Evolutionary conservation across 2,113 vertebrate species (phyloP).

Genomic region (Rhinopomastus cyanomelas): DNA sequence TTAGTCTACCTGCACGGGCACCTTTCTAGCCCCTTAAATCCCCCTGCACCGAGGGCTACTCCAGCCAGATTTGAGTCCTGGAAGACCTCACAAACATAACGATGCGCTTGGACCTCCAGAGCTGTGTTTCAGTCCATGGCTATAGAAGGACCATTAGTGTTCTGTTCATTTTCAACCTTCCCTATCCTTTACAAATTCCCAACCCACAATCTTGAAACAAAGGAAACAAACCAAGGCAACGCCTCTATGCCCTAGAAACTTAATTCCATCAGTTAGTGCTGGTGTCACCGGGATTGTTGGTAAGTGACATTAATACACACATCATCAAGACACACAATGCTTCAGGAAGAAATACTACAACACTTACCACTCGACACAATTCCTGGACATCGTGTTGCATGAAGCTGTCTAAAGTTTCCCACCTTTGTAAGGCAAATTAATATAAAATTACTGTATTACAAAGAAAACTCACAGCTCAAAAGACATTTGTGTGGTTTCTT

Average conservation of each 20-base stretch:
- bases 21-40: not conserved
- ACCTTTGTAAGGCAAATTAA: constrained; percentile 76
- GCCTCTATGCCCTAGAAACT: not conserved
- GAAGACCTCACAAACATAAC: not conserved
- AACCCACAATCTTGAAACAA: not conserved
- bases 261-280: not conserved
- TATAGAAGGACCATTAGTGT: not conserved
- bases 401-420: constrained; percentile 99
- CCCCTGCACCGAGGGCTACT: not conserved
- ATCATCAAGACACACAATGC: not conserved
- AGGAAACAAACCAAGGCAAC: not conserved
- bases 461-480: not conserved
- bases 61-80: not conserved
- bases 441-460: not conserved
- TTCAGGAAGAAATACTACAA: not conserved
- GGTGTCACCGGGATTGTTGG: not conserved
- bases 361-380: constrained; percentile 97
- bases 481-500: not conserved
- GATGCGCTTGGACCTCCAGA: not conserved
- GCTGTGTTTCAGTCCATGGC: not conserved
- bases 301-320: not conserved
- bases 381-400: constrained; percentile 99
- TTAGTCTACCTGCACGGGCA: not conserved
- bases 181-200: not conserved
- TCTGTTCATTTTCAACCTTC: not conserved